phyloP scores from a whole-genome alignment of 2,797 vertebrate genomes.

The Lemur catta region DNA sequence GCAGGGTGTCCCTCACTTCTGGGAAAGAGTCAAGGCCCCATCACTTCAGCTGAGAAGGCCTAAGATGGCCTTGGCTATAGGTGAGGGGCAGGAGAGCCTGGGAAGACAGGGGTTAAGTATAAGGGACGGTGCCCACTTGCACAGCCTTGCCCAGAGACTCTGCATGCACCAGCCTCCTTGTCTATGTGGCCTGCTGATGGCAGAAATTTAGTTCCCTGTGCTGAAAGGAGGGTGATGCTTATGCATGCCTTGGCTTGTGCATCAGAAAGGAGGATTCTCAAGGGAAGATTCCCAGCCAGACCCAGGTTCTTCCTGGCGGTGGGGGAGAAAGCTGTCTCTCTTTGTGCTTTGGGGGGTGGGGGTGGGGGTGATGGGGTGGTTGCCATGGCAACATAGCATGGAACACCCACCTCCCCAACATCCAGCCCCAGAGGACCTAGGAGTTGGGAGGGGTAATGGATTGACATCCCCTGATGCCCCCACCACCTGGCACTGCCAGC shows the following conservation, averaged over 20 bases:
- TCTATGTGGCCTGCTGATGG: not conserved
- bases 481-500: slow-evolving; percentile 81
- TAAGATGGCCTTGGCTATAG: not conserved
- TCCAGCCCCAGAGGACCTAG: slow-evolving; percentile 74
- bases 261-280: slow-evolving; percentile 68
- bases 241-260: slow-evolving; percentile 28
- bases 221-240: slow-evolving; percentile 53
- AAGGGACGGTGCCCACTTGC: not conserved
- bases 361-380: slow-evolving; percentile 64
- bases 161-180: not conserved
- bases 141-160: not conserved
- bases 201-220: not conserved
- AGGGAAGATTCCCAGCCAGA: slow-evolving; percentile 75
- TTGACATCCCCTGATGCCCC: slow-evolving; percentile 75
- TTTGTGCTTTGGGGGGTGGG: slow-evolving; percentile 68
- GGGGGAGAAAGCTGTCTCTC: slow-evolving; percentile 66
- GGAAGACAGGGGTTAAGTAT: not conserved
- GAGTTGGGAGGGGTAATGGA: slow-evolving; percentile 68
- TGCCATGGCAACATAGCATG: slow-evolving; percentile 55
- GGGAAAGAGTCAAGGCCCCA: not conserved
- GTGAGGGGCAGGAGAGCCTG: not conserved
- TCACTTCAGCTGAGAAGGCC: not conserved
- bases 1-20: not conserved
- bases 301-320: slow-evolving; percentile 72
- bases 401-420: slow-evolving; percentile 77